Conservation (phyloP, 2,888 invertebrate species). For the Scaptodrosophila latifasciaeformis region DNA sequence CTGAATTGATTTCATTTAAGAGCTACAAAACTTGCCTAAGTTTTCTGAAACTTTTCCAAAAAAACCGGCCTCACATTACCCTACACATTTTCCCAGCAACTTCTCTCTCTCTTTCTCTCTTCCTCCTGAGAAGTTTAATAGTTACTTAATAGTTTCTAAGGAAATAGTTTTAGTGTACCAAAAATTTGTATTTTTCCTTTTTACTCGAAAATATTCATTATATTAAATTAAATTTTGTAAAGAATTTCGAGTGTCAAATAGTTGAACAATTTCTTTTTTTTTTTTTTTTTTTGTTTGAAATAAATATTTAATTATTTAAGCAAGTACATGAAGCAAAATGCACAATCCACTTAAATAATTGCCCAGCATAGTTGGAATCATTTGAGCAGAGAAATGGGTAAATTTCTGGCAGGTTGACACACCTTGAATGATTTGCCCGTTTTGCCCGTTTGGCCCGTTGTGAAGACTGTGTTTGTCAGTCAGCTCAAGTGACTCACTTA, state of each 20-base stretch:
- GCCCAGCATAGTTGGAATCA: no score
- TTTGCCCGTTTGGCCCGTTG: slow-evolving; percentile 6
- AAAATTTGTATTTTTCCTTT: no score
- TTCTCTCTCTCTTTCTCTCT: background rate
- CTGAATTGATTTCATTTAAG: slow-evolving; percentile 53
- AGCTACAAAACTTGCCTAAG: slow-evolving; percentile 41
- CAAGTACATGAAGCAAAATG: no score
- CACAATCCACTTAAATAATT: slow-evolving; percentile 35
- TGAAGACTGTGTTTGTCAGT: slow-evolving; percentile 36
- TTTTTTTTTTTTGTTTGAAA: no score
- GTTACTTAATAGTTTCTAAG: slow-evolving; percentile 42
- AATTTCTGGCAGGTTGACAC: no score
- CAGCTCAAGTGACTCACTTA: slow-evolving; percentile 58
- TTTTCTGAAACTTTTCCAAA: slow-evolving; percentile 26
- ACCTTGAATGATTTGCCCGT: no score
- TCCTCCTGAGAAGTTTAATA: slow-evolving; percentile 37
- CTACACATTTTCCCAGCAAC: background rate
- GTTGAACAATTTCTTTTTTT: no score
- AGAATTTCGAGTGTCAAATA: no score
- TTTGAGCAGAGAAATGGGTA: no score
- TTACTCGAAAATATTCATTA: no score
- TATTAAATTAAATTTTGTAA: no score
- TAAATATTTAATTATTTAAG: no score
- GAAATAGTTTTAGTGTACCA: slow-evolving; percentile 34
- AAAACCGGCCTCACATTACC: background rate